Evolutionary conservation across 1,140 invertebrate species (phyloP), one percentile per base, ranked within the genome.

Genomic region (Drosophila rhopaloa): DNA sequence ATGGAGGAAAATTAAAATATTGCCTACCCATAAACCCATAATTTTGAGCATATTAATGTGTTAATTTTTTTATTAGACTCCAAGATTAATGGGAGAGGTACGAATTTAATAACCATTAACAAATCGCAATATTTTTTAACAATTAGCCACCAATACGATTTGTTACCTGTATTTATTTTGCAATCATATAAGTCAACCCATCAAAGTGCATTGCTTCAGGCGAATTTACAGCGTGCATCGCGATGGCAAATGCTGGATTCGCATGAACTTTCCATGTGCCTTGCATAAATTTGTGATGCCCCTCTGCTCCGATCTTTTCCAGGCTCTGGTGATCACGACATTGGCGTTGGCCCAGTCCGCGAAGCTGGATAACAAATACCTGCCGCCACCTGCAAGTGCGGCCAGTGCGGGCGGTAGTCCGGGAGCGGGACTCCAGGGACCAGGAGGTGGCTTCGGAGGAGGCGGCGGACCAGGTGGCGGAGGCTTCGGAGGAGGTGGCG

Each of bases 301-400:
- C 50, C 10, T n/a, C n/a, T 43, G 6, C 40, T 14, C 55, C 16
- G 56, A 58, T 77, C 41, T 71, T 5, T 74, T 86, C 75, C 47
- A 85, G 93, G 89, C 76, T 83, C 66, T 89, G 91, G 19, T 88
- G 72, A 48, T 91, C 44, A 48, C 68, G 53, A 71, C 79, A 43
- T 37, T 81, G 59, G 71, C 83, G 67, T 76, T 81, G 32, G 66
- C 90, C 55, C 71, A 84, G 40, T 77, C 85, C 50, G 93, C 91
- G 11, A 91, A 90, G 38, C 72, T 93, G 41, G 93, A 93, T 54
- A 93, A 93, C 67, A 93, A 92, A 67, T 93, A 93, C 59, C 76
- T 93, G 40, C 93, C 93, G 1, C 93, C 93, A 11, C 89, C 91
- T 1, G 81, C 89, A 19, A 88, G 76, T 78, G 91, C 91, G 10